Base-by-base conservation (phyloP, 2,888 invertebrate species). In the Tortricodes alternella region DNA sequence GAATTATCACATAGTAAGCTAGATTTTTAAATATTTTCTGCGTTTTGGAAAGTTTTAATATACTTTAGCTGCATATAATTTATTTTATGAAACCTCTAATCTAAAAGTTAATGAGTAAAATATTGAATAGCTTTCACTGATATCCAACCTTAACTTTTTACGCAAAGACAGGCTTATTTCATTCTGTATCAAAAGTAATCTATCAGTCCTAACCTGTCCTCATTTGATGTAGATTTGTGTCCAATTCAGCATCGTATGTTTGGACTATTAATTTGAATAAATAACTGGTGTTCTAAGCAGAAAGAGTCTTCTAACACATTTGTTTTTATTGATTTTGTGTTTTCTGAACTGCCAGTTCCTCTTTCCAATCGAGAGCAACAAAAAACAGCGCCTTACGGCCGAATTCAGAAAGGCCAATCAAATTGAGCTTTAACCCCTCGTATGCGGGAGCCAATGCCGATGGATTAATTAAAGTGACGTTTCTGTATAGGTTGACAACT, bases 191-290 rank as follows among this genome's bases (percentile, higher is more conserved):
- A 21, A 50, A 50, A 50, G 50, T 56, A 56, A 21, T 32, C 56
- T 56, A 56, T 56, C 56, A 50, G 56, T 56, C 44, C 56, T 56
- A 37, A 15, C 43, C 50, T 50, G 29, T 29, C 32, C 11, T 16
- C 24, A 2, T 15, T 15, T 1, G 18, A 21, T 34, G 34, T 46
- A 21, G 7, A 21, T 23, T n/a, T n/a, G 11, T 9, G 34, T 11
- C 19, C 18, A 19, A n/a, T 34, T 11, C 9, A 19, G 15, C 11
- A 7, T 3, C 19, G 5, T 41, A 9, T 8, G 9, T 3, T 23
- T 24, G 16, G 11, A 5, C n/a, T 8, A 29, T 29, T 29, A 2
- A 29, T 19, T 38, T n/a, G n/a, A n/a, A n/a, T n/a, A n/a, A n/a
- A n/a, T n/a, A n/a, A n/a, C n/a, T n/a, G n/a, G n/a, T n/a, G n/a